Evolutionary conservation across 2,113 vertebrate species (phyloP), one percentile per base, ranked within the genome.

Genomic region (Rhizomys pruinosus): DNA sequence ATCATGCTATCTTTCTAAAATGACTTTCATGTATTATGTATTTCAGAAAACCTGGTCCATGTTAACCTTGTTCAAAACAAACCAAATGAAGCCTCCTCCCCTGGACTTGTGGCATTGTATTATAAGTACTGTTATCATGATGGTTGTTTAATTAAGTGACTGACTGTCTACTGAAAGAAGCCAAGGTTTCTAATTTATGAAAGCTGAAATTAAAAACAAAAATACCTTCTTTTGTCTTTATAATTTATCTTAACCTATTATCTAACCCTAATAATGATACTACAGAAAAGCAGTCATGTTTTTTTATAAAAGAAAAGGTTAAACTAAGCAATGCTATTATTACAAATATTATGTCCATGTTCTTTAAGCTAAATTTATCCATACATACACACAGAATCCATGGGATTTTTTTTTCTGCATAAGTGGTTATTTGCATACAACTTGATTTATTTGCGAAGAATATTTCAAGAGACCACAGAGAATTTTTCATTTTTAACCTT

Each of bases 1-100:
- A 97, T 98, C 94, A 97, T 47, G 55, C 23, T 94, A 88, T 73
- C 93, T 37, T 87, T 96, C 76, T 93, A 86, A 96, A 97, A 92
- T 29, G 80, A 96, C 13, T 55, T 96, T 89, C 95, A 34, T 84
- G 82, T 27, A 94, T 37, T 59, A 27, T 96, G 72, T 94, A 95
- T 88, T 95, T 89, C 71, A 80, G n/a, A 93, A 96, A 97, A 87
- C 78, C 76, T 68, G 42, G 85, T 91, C 57, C 88, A 95, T 96
- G 87, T 94, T 79, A 87, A 87, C 19, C 3, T 57, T 94, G 16
- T 57, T 89, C 39, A 87, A 52, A 88, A 93, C 34, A 74, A 92
- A 93, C 32, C 22, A 88, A 94, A 92, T 17, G 64, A 91, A 73
- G 25, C 4, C 5, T 72, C 19, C 20, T 68, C 2, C 63, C 12